phyloP scores from a whole-genome alignment of 2,113 vertebrate species.

The Paralichthys olivaceus region DNA sequence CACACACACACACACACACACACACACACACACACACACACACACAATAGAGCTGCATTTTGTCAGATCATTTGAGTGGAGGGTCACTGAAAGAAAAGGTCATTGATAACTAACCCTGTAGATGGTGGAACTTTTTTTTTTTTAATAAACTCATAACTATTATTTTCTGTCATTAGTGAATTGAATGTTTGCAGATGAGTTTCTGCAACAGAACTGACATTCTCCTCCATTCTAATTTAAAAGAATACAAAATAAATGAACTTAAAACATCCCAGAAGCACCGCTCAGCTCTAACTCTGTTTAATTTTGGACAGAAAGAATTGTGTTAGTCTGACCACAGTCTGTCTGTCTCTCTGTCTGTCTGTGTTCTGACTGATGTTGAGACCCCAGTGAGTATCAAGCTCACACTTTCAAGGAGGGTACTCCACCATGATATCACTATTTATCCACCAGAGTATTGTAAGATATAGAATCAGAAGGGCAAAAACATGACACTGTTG shows the following conservation, averaged over 20 bases:
- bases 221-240: background rate
- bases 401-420: conserved; percentile 8
- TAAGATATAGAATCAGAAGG: conserved; percentile 60
- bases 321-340: background rate
- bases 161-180: conserved; percentile 33
- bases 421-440: conserved; percentile 12
- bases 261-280: conserved; percentile 12
- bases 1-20: background rate
- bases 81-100: conserved; percentile 28
- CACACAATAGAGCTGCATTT: conserved; percentile 6
- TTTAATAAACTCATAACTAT: background rate
- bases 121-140: background rate
- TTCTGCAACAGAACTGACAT: conserved; percentile 39
- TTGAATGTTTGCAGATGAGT: conserved; percentile 47
- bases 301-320: background rate
- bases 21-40: background rate
- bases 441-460: conserved; percentile 49
- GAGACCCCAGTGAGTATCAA: background rate
- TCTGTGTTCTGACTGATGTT: background rate
- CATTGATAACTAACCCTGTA: background rate
- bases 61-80: background rate
- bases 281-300: conserved; percentile 17
- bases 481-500: conserved; percentile 27
- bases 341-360: background rate
- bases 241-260: background rate